Base-by-base conservation (phyloP, 2,797 vertebrate genomes). In the Clarias pachynema region DNA sequence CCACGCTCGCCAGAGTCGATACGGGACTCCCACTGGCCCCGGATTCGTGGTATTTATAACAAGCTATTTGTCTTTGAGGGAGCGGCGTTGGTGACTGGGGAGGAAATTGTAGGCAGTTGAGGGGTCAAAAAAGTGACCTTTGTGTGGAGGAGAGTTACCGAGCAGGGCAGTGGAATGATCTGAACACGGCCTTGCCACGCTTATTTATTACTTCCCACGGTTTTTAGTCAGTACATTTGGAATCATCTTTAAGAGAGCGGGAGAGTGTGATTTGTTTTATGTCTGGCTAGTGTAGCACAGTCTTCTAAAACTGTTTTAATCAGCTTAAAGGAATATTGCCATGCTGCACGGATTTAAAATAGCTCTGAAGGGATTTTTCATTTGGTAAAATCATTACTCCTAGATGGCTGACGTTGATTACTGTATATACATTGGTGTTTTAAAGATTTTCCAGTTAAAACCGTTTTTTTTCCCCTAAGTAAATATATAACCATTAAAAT, bases 1-100 rank as follows among this genome's bases (percentile, higher is more conserved):
- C 91, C 89, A 92, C 92, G 90, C 92, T 93, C 85, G 84, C 92
- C 89, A 14, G 91, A 87, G 86, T 86, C 79, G 86, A 91, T 87
- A 87, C 82, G 87, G 86, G 88, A 88, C 88, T 89, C 85, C 87
- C 85, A 78, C 85, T 72, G 84, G 81, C 74, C 81, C 84, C 74
- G 68, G 77, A 86, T 84, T 86, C 8, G 34, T 75, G 81, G 65
- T 89, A 84, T 89, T 89, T 90, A 90, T 90, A 89, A 87, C 86
- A 88, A 89, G 88, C 87, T 81, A 84, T 89, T 88, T 88, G 86
- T 89, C 90, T 87, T 84, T 84, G 82, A 84, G 72, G 86, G 83
- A 82, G 70, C 75, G n/a, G 83, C 16, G 80, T 63, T 86, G 85
- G 81, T 89, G 88, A 90, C 83, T 83, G 18, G 82, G 81, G 69